Percentiles rank a stretch among this genome's conserved stretches.
Conservation (phyloP, 2,113 vertebrate species). For the Lagopus muta region DNA sequence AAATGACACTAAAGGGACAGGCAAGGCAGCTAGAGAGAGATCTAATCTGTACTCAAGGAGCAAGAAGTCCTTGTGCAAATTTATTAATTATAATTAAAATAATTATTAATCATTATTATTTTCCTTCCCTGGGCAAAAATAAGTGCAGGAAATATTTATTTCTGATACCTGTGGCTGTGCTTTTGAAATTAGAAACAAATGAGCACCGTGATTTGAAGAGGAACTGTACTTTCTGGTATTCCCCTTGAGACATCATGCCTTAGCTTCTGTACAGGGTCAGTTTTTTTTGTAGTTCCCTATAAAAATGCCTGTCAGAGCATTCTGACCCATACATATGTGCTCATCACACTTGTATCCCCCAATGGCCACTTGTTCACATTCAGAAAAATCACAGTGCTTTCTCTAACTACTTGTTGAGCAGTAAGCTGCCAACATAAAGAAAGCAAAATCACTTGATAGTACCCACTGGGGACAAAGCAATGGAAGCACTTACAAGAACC, state of each 20-base stretch:
- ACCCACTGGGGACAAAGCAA: background rate
- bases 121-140: background rate
- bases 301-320: background rate
- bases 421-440: background rate
- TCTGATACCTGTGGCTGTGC: background rate
- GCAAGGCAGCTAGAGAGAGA: background rate
- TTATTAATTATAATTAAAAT: background rate
- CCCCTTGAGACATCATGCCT: background rate
- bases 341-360: background rate
- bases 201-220: background rate
- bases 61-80: background rate
- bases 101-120: background rate
- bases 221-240: background rate
- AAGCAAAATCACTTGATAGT: background rate
- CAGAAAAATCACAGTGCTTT: background rate
- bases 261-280: background rate
- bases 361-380: background rate
- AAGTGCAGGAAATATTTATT: background rate
- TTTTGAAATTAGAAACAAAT: background rate
- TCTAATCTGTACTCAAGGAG: background rate
- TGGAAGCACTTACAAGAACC: background rate
- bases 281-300: background rate
- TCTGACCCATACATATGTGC: background rate
- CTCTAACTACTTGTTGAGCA: background rate
- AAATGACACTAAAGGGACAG: background rate